A percentile compares a stretch with the other conserved stretches of the same genome.
Conservation (phyloP, 2,113 vertebrate genomes). For the Gobio gobio region DNA sequence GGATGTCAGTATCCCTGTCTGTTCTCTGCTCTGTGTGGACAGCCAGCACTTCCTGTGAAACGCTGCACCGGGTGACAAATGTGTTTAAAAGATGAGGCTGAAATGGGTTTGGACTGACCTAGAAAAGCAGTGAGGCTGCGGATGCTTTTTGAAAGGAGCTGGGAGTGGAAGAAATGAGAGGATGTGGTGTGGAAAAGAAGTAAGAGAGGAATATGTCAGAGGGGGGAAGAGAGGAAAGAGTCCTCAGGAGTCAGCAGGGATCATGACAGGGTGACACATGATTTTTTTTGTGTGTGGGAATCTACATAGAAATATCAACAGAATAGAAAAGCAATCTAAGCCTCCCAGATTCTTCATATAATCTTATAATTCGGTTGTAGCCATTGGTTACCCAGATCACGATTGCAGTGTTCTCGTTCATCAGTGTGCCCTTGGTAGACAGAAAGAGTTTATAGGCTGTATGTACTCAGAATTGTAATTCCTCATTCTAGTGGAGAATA, state of each 20-base stretch:
- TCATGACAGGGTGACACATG: slow-evolving; percentile 3
- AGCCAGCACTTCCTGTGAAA: slow-evolving; percentile 38
- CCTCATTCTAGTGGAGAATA: neutral
- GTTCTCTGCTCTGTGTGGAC: slow-evolving; percentile 30
- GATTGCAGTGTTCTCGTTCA: neutral
- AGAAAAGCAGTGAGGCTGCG: slow-evolving; percentile 38
- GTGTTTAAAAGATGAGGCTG: slow-evolving; percentile 54
- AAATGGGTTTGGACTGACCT: slow-evolving; percentile 56
- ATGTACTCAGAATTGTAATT: slow-evolving; percentile 10
- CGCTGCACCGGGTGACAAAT: slow-evolving; percentile 48
- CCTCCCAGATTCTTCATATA: neutral
- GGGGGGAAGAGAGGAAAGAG: neutral
- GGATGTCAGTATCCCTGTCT: slow-evolving; percentile 33
- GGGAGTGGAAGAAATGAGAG: slow-evolving; percentile 16
- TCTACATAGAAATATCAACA: neutral
- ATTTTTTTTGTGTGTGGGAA: neutral
- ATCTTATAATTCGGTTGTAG: neutral
- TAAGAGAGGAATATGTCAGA: neutral
- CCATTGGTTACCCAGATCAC: neutral
- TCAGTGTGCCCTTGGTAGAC: neutral
- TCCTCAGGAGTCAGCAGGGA: neutral
- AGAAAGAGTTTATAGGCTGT: neutral
- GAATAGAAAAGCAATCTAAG: neutral
- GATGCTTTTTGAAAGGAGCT: slow-evolving; percentile 17
- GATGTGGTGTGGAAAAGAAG: slow-evolving; percentile 1